These are phyloP conservation scores for Diplolepis rosae DNA, from an alignment of 2,888 invertebrate species.

Conservation along the genomic window DNA sequence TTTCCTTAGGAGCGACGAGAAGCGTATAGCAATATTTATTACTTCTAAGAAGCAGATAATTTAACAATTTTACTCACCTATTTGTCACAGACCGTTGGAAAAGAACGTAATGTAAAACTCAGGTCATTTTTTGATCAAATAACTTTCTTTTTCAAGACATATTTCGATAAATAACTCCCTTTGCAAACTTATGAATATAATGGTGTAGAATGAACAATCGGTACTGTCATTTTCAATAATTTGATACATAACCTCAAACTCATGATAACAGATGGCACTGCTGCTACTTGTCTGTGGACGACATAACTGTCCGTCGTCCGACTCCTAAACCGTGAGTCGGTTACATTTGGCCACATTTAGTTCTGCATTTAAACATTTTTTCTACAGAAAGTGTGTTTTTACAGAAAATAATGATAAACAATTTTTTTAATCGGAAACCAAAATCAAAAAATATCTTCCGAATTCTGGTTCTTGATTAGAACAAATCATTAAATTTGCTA, in stretches of 20 bases:
- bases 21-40: slow-evolving; percentile 25
- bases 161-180: slow-evolving; percentile 25
- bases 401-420: too few relatives aligned
- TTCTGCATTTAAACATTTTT: too few relatives aligned
- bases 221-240: slow-evolving; percentile 2
- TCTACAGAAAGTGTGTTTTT: too few relatives aligned
- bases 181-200: slow-evolving; percentile 17
- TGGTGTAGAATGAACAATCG: slow-evolving; percentile 6
- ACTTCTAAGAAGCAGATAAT: background rate
- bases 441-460: too few relatives aligned
- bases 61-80: slow-evolving; percentile 5
- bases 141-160: slow-evolving; percentile 6
- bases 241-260: background rate
- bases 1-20: slow-evolving; percentile 2
- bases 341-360: too few relatives aligned
- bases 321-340: too few relatives aligned
- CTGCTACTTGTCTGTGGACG: background rate
- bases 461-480: too few relatives aligned
- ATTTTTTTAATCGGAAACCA: too few relatives aligned
- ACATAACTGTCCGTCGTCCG: too few relatives aligned
- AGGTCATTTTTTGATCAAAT: slow-evolving; percentile 6
- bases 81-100: background rate
- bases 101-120: background rate
- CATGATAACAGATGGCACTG: background rate
- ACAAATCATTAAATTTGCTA: too few relatives aligned